These are phyloP conservation scores for Sarcoramphus papa DNA, from an alignment of 2,797 vertebrate species.

Conservation along the genomic window DNA sequence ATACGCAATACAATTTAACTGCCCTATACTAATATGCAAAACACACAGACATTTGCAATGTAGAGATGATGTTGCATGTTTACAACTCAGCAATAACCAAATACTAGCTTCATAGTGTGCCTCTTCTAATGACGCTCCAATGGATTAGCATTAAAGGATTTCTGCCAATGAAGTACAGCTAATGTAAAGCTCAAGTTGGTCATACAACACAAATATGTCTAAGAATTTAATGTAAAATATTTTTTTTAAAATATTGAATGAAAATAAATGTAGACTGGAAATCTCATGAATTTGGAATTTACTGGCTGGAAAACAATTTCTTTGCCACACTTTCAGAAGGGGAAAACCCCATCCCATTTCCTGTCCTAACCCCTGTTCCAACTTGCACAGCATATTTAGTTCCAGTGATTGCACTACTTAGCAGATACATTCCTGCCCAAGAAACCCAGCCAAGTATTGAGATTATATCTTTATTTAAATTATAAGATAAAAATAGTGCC, in stretches of 20 bases:
- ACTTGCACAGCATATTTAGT: slow-evolving; percentile 17
- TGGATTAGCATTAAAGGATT: not conserved
- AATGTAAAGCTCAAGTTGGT: not conserved
- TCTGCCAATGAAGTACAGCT: not conserved
- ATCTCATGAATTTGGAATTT: not conserved
- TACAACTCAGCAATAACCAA: not conserved
- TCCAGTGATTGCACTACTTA: not conserved
- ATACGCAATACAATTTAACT: not conserved
- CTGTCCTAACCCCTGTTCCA: not conserved
- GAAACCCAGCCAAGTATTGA: slow-evolving; percentile 1
- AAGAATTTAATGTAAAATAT: not conserved
- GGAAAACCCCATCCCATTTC: slow-evolving; percentile 15
- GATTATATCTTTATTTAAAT: slow-evolving; percentile 46
- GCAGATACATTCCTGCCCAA: not conserved
- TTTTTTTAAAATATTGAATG: not conserved
- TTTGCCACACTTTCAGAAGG: not conserved
- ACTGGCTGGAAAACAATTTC: not conserved
- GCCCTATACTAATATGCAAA: not conserved
- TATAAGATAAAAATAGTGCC: slow-evolving; percentile 33
- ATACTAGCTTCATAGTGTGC: not conserved
- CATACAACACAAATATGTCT: not conserved
- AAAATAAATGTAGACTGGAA: not conserved
- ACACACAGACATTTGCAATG: not conserved
- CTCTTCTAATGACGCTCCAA: not conserved
- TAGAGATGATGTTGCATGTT: not conserved